Percentiles rank a stretch among this genome's conserved stretches.
Evolutionary conservation across 2,888 invertebrate genomes (phyloP).

Genomic region (Eristalis tenax): DNA sequence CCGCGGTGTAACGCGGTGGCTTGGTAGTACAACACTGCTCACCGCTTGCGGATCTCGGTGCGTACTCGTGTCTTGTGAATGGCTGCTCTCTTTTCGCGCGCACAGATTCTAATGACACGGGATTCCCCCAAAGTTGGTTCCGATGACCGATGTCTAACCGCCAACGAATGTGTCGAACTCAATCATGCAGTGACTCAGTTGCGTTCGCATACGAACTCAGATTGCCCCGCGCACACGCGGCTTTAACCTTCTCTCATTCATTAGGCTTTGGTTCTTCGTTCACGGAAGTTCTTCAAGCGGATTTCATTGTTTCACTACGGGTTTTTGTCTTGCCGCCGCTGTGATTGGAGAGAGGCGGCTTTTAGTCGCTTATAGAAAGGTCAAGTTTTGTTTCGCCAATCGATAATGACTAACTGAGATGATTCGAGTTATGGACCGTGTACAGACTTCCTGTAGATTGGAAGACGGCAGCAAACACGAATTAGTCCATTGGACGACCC

Average conservation of each 20-base stretch:
- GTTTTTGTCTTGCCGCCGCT: slow-evolving; percentile 4
- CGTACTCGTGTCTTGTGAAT: not conserved
- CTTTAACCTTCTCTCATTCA: not conserved
- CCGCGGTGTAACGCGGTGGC: not conserved
- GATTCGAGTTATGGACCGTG: not conserved
- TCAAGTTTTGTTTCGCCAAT: slow-evolving; percentile 10
- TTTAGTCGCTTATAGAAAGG: slow-evolving; percentile 13
- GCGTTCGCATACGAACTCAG: slow-evolving; percentile 8
- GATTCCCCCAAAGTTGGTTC: slow-evolving; percentile 25
- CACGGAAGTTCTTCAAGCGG: slow-evolving; percentile 19
- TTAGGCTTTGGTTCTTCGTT: slow-evolving; percentile 2
- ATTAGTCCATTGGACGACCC: not conserved
- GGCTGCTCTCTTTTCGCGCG: not conserved
- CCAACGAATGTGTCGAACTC: slow-evolving; percentile 8
- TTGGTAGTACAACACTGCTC: not conserved
- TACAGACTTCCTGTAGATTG: not conserved
- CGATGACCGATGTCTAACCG: not conserved
- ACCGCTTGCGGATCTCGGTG: not conserved
- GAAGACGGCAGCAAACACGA: no score
- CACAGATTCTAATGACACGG: not conserved
- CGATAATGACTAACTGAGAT: not conserved
- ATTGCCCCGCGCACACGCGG: not conserved
- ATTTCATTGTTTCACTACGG: slow-evolving; percentile 36
- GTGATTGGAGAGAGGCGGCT: not conserved
- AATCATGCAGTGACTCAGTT: slow-evolving; percentile 32